Conservation (phyloP, 2,113 vertebrate genomes). For the Ageneiosus marmoratus region DNA sequence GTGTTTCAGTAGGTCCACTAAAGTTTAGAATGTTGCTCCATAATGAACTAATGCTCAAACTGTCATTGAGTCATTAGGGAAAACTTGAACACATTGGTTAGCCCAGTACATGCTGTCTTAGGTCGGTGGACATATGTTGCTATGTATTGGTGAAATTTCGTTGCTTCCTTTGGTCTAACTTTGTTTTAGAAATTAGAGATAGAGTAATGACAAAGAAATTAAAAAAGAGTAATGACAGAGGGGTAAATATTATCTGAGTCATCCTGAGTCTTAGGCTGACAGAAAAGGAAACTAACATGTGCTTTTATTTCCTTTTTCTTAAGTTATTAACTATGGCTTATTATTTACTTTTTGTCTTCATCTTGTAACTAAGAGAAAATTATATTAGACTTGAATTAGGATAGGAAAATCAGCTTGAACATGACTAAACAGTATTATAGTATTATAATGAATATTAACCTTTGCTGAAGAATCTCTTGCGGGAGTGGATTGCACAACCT, state of each 20-base stretch:
- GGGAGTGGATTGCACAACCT: too few relatives aligned
- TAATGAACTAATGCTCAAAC: neutral
- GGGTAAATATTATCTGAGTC: neutral
- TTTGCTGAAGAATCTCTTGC: too few relatives aligned
- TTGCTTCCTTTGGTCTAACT: neutral
- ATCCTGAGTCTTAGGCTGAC: slow-evolving; percentile 15
- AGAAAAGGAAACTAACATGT: neutral
- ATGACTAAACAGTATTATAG: neutral
- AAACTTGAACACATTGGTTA: slow-evolving; percentile 1
- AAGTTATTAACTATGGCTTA: neutral
- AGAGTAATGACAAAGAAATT: neutral
- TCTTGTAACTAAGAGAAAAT: neutral
- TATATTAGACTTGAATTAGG: neutral
- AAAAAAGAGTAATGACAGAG: neutral
- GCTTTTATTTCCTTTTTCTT: neutral
- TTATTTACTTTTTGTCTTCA: neutral
- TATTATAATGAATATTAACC: too few relatives aligned
- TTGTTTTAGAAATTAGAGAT: neutral
- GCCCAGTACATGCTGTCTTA: neutral
- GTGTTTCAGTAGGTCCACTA: slow-evolving; percentile 32
- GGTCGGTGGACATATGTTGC: slow-evolving; percentile 16
- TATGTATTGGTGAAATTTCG: neutral
- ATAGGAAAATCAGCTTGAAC: neutral
- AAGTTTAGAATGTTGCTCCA: neutral
- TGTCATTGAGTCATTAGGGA: neutral